Base-by-base conservation (phyloP, 2,888 invertebrate genomes). In the Chorisops tibialis region DNA sequence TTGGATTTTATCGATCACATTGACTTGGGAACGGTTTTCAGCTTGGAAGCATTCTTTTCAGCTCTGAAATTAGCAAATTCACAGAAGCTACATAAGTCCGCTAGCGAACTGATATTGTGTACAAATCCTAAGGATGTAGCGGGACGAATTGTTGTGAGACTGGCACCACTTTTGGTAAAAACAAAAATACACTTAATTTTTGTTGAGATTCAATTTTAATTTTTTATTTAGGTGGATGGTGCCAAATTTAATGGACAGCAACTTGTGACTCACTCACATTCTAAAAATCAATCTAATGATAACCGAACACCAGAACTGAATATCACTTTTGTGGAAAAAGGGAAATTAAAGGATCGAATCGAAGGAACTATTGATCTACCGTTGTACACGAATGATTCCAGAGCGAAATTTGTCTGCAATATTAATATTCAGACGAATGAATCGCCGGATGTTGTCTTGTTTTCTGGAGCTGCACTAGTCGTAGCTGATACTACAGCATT, bases 41-140 rank as follows among this genome's bases (percentile, higher is more conserved):
- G 75, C 67, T 74, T 76, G 47, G 74, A 77, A 61, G 74, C 76
- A 45, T 72, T 78, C 24, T 37, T 79, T 24, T 73, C 78, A 6
- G 63, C 68, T 16, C 65, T 78, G 1, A 79, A 79, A 65, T 59
- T 79, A 58, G 68, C 71, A 39, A 76, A 75, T 60, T 72, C 77
- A 1, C 70, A 69, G 39, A 70, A 68, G 22, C 59, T 71, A n/a
- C 63, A 69, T 6, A 70, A 70, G 49, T 77, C 78, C 4, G 70
- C 72, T 38, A 75, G 74, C 59, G 73, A 72, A 35, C 62, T 78
- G n/a, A 61, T 64, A 2, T 48, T 76, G 39, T 56, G 30, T 16
- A 18, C 30, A 35, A 50, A 39, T 50, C 43, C 41, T 9, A 9
- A 9, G 9, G 41, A 14, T n/a, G 4, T 4, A 22, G 9, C 5